Evolutionary conservation across 2,797 vertebrate species (phyloP), one percentile per base, ranked within the genome.

Genomic region (Catostomus latipinnis): DNA sequence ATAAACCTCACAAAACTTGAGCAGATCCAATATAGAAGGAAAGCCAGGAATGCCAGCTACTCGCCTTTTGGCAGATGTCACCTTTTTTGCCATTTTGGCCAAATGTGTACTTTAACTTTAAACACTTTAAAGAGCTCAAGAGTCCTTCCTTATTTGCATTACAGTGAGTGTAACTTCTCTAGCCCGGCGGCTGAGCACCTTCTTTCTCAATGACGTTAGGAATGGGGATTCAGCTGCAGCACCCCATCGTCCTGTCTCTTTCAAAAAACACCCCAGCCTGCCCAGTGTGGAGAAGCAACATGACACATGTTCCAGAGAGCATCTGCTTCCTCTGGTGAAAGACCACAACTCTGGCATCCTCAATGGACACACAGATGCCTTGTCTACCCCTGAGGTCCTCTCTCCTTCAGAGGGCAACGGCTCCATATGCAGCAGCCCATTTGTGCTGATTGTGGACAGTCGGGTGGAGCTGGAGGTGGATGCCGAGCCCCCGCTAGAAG

Each of bases 131-230:
- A 57, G 8, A 16, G 34, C 13, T 54, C 11, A 18, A 50, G 10
- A 22, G 54, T 61, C 10, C 1, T 12, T 52, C 2, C 13, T 50
- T 71, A 1, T 16, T 22, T 46, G 66, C 34, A 34, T 34, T 34
- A 8, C 81, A 95, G 94, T 86, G 1, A 93, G 91, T 0, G 91
- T 94, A 12, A 90, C 86, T 14, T 92, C 90, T 34, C 90, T 94
- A 1, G 89, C 93, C 6, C 90, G 87, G 0, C 92, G 92, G 2
- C 87, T 95, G 70, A 91, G 92, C 1, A 81, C 90, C 65, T 66
- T 94, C 11, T 92, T 94, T 74, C 87, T 91, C 57, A 88, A 34
- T 11, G 94, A 95, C 6, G 45, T 72, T 1, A 88, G 85, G 34
- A 83, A 76, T 6, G 85, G 86, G 52, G 73, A 74, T n/a, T 45